These are phyloP conservation scores for Trogon melanurus DNA, from an alignment of 2,113 vertebrate species.

Conservation along the genomic window DNA sequence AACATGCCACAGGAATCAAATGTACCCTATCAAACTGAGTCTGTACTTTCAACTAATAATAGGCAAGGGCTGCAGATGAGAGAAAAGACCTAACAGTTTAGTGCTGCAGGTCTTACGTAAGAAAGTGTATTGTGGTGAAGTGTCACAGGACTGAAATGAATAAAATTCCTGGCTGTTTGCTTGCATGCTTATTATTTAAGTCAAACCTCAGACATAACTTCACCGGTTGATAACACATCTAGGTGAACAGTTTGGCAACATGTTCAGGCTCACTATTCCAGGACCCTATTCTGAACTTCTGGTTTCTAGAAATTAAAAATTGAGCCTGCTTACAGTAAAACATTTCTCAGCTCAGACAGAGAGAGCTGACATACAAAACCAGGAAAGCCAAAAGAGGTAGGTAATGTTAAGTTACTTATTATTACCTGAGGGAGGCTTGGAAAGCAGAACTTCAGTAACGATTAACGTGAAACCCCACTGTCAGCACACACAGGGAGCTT, in stretches of 20 bases:
- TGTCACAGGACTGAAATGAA: background rate
- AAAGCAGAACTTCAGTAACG: slow-evolving; percentile 36
- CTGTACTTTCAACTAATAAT: background rate
- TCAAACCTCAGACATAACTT: background rate
- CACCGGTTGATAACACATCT: background rate
- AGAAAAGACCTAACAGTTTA: background rate
- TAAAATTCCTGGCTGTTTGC: background rate
- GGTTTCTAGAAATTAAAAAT: background rate
- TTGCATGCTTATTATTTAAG: background rate
- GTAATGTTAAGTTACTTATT: slow-evolving; percentile 47
- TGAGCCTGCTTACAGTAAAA: background rate
- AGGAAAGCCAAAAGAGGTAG: background rate
- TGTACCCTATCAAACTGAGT: background rate
- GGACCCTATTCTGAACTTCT: background rate
- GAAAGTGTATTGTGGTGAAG: background rate
- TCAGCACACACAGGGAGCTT: slow-evolving; percentile 4
- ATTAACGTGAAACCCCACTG: slow-evolving; percentile 51
- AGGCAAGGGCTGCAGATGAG: background rate
- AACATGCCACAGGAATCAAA: background rate
- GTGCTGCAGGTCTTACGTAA: background rate
- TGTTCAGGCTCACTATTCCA: background rate
- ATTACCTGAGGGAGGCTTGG: slow-evolving; percentile 1
- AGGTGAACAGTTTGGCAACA: background rate
- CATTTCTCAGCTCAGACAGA: background rate
- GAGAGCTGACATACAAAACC: background rate